phyloP scores from a whole-genome alignment of 1,140 invertebrate species.

The Dolichoris vasculosae region DNA sequence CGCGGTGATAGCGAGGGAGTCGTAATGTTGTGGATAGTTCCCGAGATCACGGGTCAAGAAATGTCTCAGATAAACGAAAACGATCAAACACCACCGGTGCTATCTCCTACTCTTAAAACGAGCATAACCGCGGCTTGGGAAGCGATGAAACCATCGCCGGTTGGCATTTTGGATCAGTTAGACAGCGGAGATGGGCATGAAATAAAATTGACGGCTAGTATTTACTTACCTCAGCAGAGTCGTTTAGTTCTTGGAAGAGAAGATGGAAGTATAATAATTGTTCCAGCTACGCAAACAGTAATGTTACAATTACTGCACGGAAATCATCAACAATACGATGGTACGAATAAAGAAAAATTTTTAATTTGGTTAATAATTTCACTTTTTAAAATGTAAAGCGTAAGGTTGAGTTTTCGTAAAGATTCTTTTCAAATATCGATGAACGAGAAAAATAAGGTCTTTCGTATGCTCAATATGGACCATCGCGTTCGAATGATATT shows the following conservation, averaged over 20 bases:
- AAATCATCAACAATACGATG: conserved; percentile 90
- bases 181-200: conserved; percentile 80
- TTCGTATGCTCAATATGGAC: too few relatives aligned
- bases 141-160: conserved; percentile 88
- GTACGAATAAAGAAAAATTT: conserved; percentile 73
- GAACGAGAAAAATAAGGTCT: too few relatives aligned
- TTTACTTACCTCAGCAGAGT: conserved; percentile 94
- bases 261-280: conserved; percentile 97
- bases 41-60: conserved; percentile 84
- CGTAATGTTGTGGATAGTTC: conserved; percentile 90
- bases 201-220: conserved; percentile 90
- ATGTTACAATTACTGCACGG: conserved; percentile 95
- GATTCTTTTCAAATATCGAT: background rate
- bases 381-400: background rate
- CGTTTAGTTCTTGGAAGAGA: conserved; percentile 94
- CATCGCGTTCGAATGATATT: too few relatives aligned
- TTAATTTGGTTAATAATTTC: too few relatives aligned
- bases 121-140: conserved; percentile 90
- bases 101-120: conserved; percentile 84
- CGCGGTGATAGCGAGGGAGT: conserved; percentile 93
- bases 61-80: conserved; percentile 77
- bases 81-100: conserved; percentile 61
- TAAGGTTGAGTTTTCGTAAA: too few relatives aligned
- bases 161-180: conserved; percentile 93
- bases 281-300: conserved; percentile 95